Evolutionary conservation across 2,888 invertebrate genomes (phyloP).

Genomic region (Mythimna impura): DNA sequence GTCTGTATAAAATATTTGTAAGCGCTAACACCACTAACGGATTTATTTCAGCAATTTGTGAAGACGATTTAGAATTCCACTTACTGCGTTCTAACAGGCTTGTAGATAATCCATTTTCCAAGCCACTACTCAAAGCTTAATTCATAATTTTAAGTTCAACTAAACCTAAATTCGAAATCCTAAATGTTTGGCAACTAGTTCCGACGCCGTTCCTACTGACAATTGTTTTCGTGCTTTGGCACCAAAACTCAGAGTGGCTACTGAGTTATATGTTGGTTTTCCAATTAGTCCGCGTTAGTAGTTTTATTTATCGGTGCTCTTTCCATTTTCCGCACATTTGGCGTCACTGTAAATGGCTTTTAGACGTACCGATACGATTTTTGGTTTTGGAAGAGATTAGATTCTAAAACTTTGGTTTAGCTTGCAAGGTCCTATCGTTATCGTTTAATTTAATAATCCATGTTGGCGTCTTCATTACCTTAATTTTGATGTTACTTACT

Average conservation of each 20-base stretch:
- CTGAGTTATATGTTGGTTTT: conserved; percentile 87
- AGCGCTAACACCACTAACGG: not conserved
- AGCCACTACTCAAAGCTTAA: conserved; percentile 14
- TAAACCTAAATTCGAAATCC: conserved; percentile 53
- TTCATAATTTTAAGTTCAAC: conserved; percentile 49
- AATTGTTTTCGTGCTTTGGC: conserved; percentile 79
- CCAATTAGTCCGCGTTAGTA: conserved; percentile 85
- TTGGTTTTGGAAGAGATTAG: conserved; percentile 1
- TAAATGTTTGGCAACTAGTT: conserved; percentile 69
- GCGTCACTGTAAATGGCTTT: conserved; percentile 61
- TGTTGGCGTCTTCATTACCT: no score
- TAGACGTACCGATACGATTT: conserved; percentile 44
- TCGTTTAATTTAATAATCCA: no score
- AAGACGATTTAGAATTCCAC: conserved; percentile 25
- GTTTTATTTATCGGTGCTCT: conserved; percentile 87
- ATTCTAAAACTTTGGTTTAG: not conserved
- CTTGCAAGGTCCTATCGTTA: no score
- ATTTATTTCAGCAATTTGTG: conserved; percentile 19
- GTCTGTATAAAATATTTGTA: not conserved
- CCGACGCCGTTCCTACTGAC: conserved; percentile 56
- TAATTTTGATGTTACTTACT: no score
- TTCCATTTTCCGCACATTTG: conserved; percentile 85
- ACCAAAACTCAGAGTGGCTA: conserved; percentile 73
- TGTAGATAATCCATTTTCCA: not conserved
- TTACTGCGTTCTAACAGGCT: not conserved